Conservation (phyloP, 2,797 vertebrate species). For the Phylloscopus collybita region DNA sequence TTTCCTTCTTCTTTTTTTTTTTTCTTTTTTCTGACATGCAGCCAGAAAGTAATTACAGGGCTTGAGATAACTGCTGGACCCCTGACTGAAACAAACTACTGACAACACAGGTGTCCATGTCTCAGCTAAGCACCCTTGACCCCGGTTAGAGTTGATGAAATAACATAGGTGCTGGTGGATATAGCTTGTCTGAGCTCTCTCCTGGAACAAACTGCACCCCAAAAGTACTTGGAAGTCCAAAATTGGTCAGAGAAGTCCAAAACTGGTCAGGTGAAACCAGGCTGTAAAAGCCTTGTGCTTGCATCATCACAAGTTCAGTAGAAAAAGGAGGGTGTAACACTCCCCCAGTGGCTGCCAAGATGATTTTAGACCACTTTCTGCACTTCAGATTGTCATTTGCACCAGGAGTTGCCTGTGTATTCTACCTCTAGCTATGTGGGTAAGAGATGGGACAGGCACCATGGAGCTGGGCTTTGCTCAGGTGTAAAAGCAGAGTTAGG, state of each 20-base stretch:
- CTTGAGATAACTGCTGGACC: background rate
- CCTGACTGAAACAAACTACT: background rate
- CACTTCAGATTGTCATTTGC: background rate
- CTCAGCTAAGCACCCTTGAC: background rate
- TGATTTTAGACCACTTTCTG: background rate
- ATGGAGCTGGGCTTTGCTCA: background rate
- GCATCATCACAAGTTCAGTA: fast-evolving
- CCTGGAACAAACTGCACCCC: background rate
- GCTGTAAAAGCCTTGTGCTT: background rate
- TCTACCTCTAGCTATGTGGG: background rate
- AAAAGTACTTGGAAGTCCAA: background rate
- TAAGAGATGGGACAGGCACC: background rate
- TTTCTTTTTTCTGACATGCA: background rate
- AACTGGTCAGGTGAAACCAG: background rate
- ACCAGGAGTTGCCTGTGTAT: background rate
- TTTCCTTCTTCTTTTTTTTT: fast-evolving
- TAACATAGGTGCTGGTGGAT: background rate
- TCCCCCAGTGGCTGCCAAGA: background rate
- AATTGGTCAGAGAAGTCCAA: background rate
- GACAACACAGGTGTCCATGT: background rate
- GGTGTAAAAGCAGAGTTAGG: background rate
- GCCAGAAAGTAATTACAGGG: background rate
- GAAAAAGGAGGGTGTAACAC: background rate
- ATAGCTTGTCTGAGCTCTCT: background rate
- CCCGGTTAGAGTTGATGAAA: background rate